A percentile compares a stretch with the other conserved stretches of the same genome.
These are phyloP conservation scores for Halisarca cf. caerulea DNA, from an alignment of 37 sponge, comb jelly and placozoan genomes.

Conservation along the genomic window DNA sequence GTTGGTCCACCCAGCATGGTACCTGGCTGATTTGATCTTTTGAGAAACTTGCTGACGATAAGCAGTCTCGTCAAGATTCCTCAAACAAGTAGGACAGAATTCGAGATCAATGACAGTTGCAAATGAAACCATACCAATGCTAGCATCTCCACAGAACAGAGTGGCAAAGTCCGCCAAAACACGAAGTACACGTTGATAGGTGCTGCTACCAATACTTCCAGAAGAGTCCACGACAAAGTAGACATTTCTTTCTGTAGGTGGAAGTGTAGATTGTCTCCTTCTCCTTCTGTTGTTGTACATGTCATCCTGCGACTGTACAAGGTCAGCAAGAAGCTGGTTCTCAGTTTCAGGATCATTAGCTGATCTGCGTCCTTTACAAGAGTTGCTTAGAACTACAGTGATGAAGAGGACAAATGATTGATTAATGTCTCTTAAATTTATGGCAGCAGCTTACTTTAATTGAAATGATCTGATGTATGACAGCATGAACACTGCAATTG, in stretches of 20 bases:
- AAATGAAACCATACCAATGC: neutral
- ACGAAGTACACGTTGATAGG: neutral
- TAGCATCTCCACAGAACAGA: constrained; percentile 12
- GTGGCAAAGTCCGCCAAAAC: neutral
- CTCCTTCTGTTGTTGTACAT: neutral
- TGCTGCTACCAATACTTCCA: neutral
- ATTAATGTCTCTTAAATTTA: too few species aligned
- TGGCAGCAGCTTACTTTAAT: too few species aligned
- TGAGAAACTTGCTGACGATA: neutral
- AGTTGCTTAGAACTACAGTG: too few species aligned
- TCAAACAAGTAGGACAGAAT: constrained; percentile 23
- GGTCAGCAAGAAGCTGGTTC: neutral
- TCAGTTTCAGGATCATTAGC: neutral
- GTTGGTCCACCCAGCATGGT: neutral
- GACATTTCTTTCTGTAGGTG: constrained; percentile 7
- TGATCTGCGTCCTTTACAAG: neutral
- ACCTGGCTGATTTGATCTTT: constrained; percentile 1
- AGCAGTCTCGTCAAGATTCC: neutral
- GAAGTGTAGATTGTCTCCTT: neutral
- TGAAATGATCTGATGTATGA: too few species aligned
- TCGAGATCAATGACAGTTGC: constrained; percentile 4
- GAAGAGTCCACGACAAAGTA: constrained; percentile 15
- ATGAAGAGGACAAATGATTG: neutral
- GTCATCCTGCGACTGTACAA: neutral
- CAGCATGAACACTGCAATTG: too few species aligned